phyloP scores from a whole-genome alignment of 2,797 vertebrate species.

The Eutrigla gurnardus region DNA sequence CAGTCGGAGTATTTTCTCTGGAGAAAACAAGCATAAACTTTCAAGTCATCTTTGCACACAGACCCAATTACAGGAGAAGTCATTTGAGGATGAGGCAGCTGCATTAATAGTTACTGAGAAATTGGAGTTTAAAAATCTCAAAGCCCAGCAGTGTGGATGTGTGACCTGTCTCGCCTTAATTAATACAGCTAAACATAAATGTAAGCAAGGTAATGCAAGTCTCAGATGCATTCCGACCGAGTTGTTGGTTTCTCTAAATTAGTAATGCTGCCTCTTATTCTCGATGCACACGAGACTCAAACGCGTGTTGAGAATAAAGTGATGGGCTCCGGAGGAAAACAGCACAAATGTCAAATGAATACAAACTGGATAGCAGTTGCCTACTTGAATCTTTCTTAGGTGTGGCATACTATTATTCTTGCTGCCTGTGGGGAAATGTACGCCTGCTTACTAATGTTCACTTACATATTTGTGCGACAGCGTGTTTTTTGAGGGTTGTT shows the following conservation, averaged over 20 bases:
- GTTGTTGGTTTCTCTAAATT: conserved; percentile 47
- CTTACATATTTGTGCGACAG: conserved; percentile 39
- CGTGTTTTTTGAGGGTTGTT: conserved; percentile 1
- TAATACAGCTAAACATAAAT: conserved; percentile 50
- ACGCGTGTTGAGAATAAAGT: conserved; percentile 63
- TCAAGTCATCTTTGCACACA: conserved; percentile 28
- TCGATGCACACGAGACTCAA: conserved; percentile 42
- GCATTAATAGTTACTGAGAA: conserved; percentile 31
- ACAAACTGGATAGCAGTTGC: conserved; percentile 35
- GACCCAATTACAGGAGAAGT: conserved; percentile 30
- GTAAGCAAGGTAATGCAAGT: conserved; percentile 40
- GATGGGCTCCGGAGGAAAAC: conserved; percentile 42
- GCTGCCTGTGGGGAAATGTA: conserved; percentile 40
- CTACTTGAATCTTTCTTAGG: conserved; percentile 40
- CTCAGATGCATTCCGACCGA: conserved; percentile 33
- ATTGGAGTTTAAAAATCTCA: conserved; percentile 40
- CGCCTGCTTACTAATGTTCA: conserved; percentile 41
- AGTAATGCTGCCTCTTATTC: conserved; percentile 35
- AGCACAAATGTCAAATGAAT: conserved; percentile 52
- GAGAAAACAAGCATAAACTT: conserved; percentile 17
- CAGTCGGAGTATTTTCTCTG: conserved; percentile 18
- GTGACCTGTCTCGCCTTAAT: conserved; percentile 57
- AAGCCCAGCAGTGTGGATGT: conserved; percentile 29
- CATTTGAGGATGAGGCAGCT: conserved; percentile 36
- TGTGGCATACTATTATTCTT: conserved; percentile 30